Evolutionary conservation across 2,113 vertebrate species (phyloP).

Genomic region (Saguinus imperator): DNA sequence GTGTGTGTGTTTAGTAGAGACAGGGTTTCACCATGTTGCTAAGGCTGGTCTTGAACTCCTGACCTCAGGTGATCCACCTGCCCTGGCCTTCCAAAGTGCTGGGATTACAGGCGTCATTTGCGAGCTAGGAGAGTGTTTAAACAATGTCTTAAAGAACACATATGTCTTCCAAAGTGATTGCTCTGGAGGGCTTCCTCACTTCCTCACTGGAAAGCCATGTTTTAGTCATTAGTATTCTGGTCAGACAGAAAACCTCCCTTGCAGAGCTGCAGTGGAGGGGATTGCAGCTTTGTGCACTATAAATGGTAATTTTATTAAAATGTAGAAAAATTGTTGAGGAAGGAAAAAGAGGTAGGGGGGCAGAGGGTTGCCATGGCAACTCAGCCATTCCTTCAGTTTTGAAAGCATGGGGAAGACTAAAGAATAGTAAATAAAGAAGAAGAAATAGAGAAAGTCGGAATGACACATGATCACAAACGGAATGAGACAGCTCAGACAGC

Average conservation of each 20-base stretch:
- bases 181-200: background rate
- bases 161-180: background rate
- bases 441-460: background rate
- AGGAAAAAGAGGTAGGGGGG: conserved; percentile 33
- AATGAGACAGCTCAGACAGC: background rate
- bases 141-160: background rate
- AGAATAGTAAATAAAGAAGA: conserved; percentile 75
- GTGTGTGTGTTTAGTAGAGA: too few relatives aligned
- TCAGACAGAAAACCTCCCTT: conserved; percentile 64
- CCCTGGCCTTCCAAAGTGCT: too few relatives aligned
- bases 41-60: too few relatives aligned
- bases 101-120: too few relatives aligned
- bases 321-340: conserved; percentile 65
- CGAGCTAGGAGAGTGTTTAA: background rate
- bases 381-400: conserved; percentile 32
- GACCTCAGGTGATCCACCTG: too few relatives aligned
- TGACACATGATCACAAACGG: background rate
- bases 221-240: conserved; percentile 67
- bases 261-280: conserved; percentile 25
- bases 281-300: conserved; percentile 42
- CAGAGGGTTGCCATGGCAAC: conserved; percentile 67
- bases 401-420: background rate
- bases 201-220: background rate
- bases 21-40: too few relatives aligned
- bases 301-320: conserved; percentile 78